Conservation (phyloP, 2,113 vertebrate species). For the Pangasianodon hypophthalmus region DNA sequence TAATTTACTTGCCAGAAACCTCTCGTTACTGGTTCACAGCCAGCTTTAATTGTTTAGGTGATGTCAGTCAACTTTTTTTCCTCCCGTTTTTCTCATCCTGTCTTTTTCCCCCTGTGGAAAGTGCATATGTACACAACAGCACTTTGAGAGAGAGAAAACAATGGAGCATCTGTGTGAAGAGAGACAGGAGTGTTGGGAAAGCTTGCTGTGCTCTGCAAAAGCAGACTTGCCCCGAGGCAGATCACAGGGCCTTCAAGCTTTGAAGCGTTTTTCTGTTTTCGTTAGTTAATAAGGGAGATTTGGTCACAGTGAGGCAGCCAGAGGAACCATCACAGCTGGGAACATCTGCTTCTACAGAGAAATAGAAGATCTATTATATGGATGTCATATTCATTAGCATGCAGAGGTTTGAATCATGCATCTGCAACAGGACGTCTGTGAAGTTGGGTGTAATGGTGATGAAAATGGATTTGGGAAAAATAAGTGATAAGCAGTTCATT, state of each 20-base stretch:
- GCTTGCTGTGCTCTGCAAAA: slow-evolving; percentile 38
- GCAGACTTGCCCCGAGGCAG: slow-evolving; percentile 4
- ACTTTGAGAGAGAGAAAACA: slow-evolving; percentile 62
- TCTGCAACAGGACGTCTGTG: neutral
- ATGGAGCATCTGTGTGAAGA: slow-evolving; percentile 67
- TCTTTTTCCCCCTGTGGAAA: slow-evolving; percentile 57
- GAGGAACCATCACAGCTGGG: slow-evolving; percentile 16
- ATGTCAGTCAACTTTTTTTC: slow-evolving; percentile 63
- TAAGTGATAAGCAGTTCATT: neutral
- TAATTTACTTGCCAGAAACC: slow-evolving; percentile 66
- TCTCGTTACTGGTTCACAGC: slow-evolving; percentile 62
- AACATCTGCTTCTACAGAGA: slow-evolving; percentile 37
- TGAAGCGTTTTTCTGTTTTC: slow-evolving; percentile 21
- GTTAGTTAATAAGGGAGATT: neutral
- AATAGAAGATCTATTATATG: neutral
- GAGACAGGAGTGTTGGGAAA: slow-evolving; percentile 50
- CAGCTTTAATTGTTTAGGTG: slow-evolving; percentile 70
- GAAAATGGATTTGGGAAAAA: neutral
- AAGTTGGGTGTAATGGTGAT: neutral
- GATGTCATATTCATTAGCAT: neutral
- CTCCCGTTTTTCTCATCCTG: neutral
- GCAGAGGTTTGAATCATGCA: neutral
- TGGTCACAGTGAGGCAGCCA: neutral
- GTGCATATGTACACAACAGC: slow-evolving; percentile 54
- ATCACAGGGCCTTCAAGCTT: neutral